A percentile compares a stretch with the other conserved stretches of the same genome.
Conservation (phyloP, 1,140 invertebrate genomes). For the Dinothrombium tinctorium region DNA sequence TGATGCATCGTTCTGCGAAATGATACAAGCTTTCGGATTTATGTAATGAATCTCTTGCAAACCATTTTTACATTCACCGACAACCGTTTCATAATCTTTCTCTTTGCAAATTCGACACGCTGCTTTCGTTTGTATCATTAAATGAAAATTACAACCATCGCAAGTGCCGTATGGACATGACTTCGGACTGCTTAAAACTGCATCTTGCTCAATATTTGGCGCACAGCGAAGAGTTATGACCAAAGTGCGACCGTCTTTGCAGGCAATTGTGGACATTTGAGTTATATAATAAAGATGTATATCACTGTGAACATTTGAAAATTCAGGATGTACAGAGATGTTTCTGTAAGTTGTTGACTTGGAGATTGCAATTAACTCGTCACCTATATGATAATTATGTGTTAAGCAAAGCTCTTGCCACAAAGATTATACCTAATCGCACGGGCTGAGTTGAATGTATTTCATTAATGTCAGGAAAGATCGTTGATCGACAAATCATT, state of each 20-base stretch:
- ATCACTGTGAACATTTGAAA: conserved; percentile 3
- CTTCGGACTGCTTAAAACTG: conserved; percentile 23
- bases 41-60: conserved; percentile 30
- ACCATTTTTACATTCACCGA: conserved; percentile 30
- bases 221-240: conserved; percentile 29
- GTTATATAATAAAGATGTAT: conserved; percentile 8
- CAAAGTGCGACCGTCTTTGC: conserved; percentile 27
- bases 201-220: conserved; percentile 19
- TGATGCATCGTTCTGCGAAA: conserved; percentile 12
- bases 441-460: conserved; percentile 29
- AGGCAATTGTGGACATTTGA: conserved; percentile 26
- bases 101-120: conserved; percentile 31
- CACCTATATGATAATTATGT: conserved; percentile 19
- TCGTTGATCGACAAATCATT: conserved; percentile 27
- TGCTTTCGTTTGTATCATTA: conserved; percentile 26
- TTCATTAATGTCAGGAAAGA: conserved; percentile 21
- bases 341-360: background rate
- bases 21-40: conserved; percentile 23
- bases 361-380: conserved; percentile 19
- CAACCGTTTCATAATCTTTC: conserved; percentile 26
- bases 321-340: conserved; percentile 9
- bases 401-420: background rate
- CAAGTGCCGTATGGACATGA: conserved; percentile 36
- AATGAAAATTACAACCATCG: conserved; percentile 35
- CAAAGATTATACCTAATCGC: conserved; percentile 15